phyloP scores from a whole-genome alignment of 2,888 invertebrate genomes.

The Erebia epiphron region DNA sequence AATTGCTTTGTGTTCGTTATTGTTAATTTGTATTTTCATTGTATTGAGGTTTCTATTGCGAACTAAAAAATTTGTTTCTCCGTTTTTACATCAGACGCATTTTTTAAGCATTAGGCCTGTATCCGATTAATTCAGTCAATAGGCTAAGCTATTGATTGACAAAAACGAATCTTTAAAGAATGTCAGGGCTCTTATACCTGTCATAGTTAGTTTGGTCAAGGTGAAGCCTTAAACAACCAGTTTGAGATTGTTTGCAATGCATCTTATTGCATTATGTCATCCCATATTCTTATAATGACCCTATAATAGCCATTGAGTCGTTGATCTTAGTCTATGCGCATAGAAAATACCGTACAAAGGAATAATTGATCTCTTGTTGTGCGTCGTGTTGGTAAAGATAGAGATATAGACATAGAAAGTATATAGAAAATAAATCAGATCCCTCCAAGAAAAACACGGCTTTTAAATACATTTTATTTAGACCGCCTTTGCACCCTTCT shows the following conservation, averaged over 20 bases:
- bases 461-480: too few relatives aligned
- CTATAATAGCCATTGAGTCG: slow-evolving; percentile 2
- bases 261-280: slow-evolving; percentile 56
- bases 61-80: neutral
- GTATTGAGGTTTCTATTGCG: neutral
- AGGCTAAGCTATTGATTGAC: slow-evolving; percentile 22
- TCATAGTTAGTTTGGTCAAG: slow-evolving; percentile 69
- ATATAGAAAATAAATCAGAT: too few relatives aligned
- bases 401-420: too few relatives aligned
- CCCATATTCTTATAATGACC: slow-evolving; percentile 36
- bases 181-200: slow-evolving; percentile 64
- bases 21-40: neutral
- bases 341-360: too few relatives aligned
- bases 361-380: too few relatives aligned
- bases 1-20: neutral
- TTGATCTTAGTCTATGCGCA: too few relatives aligned
- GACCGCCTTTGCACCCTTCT: too few relatives aligned
- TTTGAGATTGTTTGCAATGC: slow-evolving; percentile 49
- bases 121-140: slow-evolving; percentile 5
- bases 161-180: slow-evolving; percentile 49
- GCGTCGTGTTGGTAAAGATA: too few relatives aligned
- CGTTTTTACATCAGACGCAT: neutral
- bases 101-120: slow-evolving; percentile 3
- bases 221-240: slow-evolving; percentile 60
- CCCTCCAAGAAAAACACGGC: too few relatives aligned